Evolutionary conservation across 2,797 vertebrate species (phyloP).

Genomic region (Pipistrellus pygmaeus): DNA sequence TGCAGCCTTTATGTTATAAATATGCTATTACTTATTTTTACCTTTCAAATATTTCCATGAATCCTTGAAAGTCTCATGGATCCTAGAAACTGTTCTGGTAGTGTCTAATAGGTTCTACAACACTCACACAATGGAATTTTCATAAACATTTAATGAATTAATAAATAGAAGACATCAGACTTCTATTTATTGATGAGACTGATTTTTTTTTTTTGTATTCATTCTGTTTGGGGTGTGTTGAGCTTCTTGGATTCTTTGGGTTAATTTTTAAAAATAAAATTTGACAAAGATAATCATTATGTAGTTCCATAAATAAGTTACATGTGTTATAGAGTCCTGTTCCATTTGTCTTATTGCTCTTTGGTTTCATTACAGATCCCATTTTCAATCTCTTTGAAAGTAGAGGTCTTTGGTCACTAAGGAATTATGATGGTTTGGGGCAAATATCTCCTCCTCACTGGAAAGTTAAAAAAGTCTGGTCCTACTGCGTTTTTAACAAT

Average conservation of each 20-base stretch:
- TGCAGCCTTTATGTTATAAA: constrained; percentile 66
- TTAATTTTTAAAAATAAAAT: constrained; percentile 27
- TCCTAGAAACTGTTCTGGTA: constrained; percentile 40
- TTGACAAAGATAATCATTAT: background rate
- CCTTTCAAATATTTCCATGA: constrained; percentile 68
- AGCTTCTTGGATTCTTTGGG: background rate
- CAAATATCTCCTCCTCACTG: background rate
- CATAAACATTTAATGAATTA: constrained; percentile 52
- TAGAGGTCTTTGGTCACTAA: constrained; percentile 29
- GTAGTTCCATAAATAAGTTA: background rate
- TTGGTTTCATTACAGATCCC: background rate
- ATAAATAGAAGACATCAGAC: constrained; percentile 20
- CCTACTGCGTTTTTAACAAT: background rate
- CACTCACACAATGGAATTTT: constrained; percentile 6
- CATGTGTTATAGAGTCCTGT: background rate
- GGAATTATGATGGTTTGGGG: background rate
- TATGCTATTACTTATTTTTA: constrained; percentile 71
- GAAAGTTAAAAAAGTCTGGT: background rate
- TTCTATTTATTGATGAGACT: background rate
- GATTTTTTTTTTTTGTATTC: constrained; percentile 41
- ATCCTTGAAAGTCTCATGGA: constrained; percentile 28
- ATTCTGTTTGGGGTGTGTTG: background rate
- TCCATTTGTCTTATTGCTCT: background rate
- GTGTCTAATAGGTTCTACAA: constrained; percentile 24
- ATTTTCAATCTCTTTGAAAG: constrained; percentile 30